phyloP scores from a whole-genome alignment of 2,113 vertebrate species.

The Rhinoptilus africanus region DNA sequence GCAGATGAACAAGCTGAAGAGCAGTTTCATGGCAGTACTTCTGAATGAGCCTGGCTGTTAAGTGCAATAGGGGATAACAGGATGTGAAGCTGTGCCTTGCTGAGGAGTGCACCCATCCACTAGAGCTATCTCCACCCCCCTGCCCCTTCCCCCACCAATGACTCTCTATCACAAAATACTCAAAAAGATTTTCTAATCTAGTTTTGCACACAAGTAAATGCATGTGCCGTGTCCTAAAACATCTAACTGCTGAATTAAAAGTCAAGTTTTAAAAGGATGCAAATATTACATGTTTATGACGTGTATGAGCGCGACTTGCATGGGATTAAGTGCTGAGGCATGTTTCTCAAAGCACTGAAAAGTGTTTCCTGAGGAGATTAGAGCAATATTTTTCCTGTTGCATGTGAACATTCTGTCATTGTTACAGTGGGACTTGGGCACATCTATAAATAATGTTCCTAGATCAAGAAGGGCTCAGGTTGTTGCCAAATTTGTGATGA shows the following conservation, averaged over 20 bases:
- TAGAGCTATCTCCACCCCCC: background rate
- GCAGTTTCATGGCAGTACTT: background rate
- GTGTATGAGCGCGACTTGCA: background rate
- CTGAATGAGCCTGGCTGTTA: background rate
- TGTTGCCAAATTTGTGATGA: background rate
- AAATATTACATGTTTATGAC: background rate
- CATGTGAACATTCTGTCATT: background rate
- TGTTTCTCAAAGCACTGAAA: background rate
- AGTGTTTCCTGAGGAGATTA: background rate
- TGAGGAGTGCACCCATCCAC: background rate
- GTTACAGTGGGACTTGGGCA: background rate
- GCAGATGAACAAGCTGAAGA: conserved; percentile 31
- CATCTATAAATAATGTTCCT: background rate
- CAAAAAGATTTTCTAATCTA: background rate
- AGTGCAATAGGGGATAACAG: background rate
- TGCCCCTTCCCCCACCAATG: background rate
- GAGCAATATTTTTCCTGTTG: background rate
- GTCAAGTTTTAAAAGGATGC: background rate
- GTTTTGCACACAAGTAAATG: background rate
- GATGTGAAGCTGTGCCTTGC: background rate
- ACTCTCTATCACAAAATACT: background rate
- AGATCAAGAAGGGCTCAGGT: background rate
- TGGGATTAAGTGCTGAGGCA: background rate
- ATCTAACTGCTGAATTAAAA: background rate
- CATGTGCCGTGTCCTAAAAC: background rate